Evolutionary conservation across 2,888 invertebrate genomes (phyloP).

Genomic region (Carabus problematicus): DNA sequence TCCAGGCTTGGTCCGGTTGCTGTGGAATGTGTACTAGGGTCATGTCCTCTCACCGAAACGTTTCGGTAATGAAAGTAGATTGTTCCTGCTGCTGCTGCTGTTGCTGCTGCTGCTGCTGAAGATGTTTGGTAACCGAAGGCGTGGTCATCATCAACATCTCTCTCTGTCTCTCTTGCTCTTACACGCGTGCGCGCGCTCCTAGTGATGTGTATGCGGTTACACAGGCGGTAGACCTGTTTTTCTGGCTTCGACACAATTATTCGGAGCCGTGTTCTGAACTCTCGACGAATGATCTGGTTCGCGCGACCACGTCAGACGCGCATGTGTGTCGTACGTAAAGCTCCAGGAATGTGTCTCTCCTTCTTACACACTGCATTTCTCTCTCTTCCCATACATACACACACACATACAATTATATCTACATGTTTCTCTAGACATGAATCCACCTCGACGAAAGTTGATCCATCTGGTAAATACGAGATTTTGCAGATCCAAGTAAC

Average conservation of each 20-base stretch:
- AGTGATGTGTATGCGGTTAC: neutral
- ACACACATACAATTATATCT: too few relatives aligned
- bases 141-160: constrained; percentile 14
- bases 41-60: constrained; percentile 19
- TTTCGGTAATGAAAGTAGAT: constrained; percentile 34
- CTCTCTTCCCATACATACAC: too few relatives aligned
- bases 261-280: constrained; percentile 12
- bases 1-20: neutral
- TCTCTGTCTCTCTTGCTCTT: constrained; percentile 6
- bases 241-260: constrained; percentile 13
- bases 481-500: too few relatives aligned
- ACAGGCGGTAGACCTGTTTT: constrained; percentile 10
- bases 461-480: too few relatives aligned
- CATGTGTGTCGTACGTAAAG: neutral
- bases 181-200: neutral
- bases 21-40: constrained; percentile 14
- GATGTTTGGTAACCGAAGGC: constrained; percentile 33
- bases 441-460: too few relatives aligned
- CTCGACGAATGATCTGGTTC: constrained; percentile 15
- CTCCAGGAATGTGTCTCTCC: neutral
- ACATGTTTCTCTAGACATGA: too few relatives aligned
- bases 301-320: constrained; percentile 1
- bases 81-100: constrained; percentile 14
- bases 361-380: too few relatives aligned
- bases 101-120: constrained; percentile 13